Base-by-base conservation (phyloP, 2,113 vertebrate species). In the Ciconia maguari region DNA sequence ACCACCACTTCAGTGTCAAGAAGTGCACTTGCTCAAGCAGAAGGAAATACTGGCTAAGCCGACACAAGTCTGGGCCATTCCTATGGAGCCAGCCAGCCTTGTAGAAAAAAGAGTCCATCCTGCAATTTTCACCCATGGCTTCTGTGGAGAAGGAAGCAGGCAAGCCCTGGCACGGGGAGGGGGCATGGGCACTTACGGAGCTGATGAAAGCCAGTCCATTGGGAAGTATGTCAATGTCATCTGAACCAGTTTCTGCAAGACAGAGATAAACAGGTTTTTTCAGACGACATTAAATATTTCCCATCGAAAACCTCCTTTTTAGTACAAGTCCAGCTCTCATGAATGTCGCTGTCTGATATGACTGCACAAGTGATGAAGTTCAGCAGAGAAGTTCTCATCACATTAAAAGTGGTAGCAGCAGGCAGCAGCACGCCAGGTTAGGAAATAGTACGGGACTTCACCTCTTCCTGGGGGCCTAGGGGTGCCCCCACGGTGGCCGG, bases 141-240 rank as follows among this genome's bases (percentile, higher is more conserved):
- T n/a, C 49, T 15, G n/a, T 6, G 32, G 51, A 22, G 13, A 25
- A 71, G n/a, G 75, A 70, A 87, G 48, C 25, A 60, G 78, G 46
- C n/a, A 83, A 41, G 57, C 3, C 41, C 34, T 46, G 25, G 51
- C 6, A 3, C 0, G 1, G 18, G 49, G 34, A 36, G 42, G 9
- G 24, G 60, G 6, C 3, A 9, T 1, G 16, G 61, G 89, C 94
- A 98, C 98, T 98, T 96, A 98, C 98, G 2, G 86, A 98, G 41
- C 98, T 98, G 95, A 98, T 97, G 96, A 98, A 98, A 95, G 98
- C 98, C 92, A 98, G 91, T 46, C 98, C 98, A 87, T 92, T 98
- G 79, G 98, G 98, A 91, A 98, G 98, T 48, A 98, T 96, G 46
- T 98, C 98, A 2, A 98, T 98, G 90, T 98, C 98, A 96, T 98